Evolutionary conservation across 2,888 invertebrate genomes (phyloP), one percentile per base, ranked within the genome.

Genomic region (Cheilosia vernalis): DNA sequence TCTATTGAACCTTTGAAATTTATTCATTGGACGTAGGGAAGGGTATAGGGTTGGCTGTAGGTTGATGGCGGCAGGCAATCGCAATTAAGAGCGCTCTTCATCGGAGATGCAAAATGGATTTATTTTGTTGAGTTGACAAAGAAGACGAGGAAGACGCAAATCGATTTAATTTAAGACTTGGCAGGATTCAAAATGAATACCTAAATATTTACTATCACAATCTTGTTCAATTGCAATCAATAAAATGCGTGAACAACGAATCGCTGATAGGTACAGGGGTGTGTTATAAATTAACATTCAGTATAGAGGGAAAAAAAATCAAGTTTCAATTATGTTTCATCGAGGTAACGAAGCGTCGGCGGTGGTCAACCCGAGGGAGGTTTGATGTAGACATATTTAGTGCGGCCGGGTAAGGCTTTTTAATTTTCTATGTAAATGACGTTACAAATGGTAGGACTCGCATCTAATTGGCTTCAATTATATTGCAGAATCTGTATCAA

Each of bases 11-110:
- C 44, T 53, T 70, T 60, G 7, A 2, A 21, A 70, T 49, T 42
- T 66, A 42, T 66, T 66, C 55, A 72, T 85, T 81, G 81, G 66
- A n/a, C 85, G 77, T 81, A 77, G 24, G 17, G 51, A n/a, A 58
- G 56, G 40, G 56, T 44, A 2, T 24, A 21, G 67, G 15, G 51
- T 37, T 37, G 37, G 37, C 33, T 10, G 37, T 47, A 24, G 13
- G 9, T 9, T 2, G 6, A 1, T 27, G 27, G 6, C 6, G 30
- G 30, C 9, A 49, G 64, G 49, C 60, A 85, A 76, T 85, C 66
- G 76, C 80, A 85, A 85, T 85, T 85, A 85, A 80, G 80, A 61
- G 21, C 21, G 44, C 60, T 70, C 58, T 80, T 78, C 70, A 49
- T 63, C 17, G 55, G 17, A 51, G 42, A 60, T 85, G 74, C 80